Base-by-base conservation (phyloP, 1,140 invertebrate genomes). In the Ceratitis capitata region DNA sequence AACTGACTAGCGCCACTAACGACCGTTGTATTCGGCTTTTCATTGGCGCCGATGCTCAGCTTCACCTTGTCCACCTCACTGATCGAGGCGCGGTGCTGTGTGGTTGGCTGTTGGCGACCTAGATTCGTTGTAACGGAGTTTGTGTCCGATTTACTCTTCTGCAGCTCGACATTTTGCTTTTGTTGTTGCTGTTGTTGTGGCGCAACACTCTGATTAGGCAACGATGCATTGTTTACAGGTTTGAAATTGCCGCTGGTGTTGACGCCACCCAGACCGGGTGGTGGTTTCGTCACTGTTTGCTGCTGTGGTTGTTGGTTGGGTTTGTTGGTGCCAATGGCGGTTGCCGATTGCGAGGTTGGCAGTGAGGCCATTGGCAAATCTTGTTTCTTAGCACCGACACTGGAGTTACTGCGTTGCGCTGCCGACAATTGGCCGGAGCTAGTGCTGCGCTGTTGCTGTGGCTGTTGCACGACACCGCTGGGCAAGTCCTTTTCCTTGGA, bases 161-260 rank as follows among this genome's bases (percentile, higher is more conserved):
- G 64, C 5, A 78, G n/a, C n/a, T 85, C 85, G 23, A 82, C 19
- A 45, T 56, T 74, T 23, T 85, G 78, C 32, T 85, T 78, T n/a
- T 61, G 84, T 39, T 45, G 42, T n/a, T 61, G 84, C 23, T 45
- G 42, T 7, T 35, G 58, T 84, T 82, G 85, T 10, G 78, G 35
- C 19, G 83, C 86, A 87, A 74, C 87, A 86, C 86, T 85, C 19
- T 89, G 88, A 74, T 91, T 89, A 39, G 87, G 82, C 9, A 90
- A 88, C 45, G 87, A 42, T 12, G 87, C 39, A 12, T 39, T 78
- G 9, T 78, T 47, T 14, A 23, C 19, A n/a, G 84, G 58, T 78
- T 85, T 86, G 39, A 78, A 42, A 61, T 85, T 86, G 56, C 74
- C 39, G 32, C 53, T 78, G 47, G 42, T 83, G n/a, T 45, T 78